Conservation (phyloP, 2,888 invertebrate genomes). For the Athripsodes cinereus region DNA sequence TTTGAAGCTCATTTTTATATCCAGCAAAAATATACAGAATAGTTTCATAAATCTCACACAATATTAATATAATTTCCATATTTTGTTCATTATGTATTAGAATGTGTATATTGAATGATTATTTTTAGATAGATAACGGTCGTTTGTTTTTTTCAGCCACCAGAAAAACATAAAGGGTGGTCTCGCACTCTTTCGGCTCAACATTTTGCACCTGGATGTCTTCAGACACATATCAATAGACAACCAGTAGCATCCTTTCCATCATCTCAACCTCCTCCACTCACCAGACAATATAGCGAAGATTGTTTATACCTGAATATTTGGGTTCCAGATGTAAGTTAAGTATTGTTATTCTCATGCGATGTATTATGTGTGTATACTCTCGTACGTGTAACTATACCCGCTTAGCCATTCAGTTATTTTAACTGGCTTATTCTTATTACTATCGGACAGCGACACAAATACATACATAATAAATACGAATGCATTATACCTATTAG, state of each 20-base stretch:
- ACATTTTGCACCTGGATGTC: slow-evolving; percentile 64
- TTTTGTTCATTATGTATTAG: no score
- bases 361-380: no score
- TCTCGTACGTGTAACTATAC: no score
- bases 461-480: no score
- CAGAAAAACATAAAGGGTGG: slow-evolving; percentile 65
- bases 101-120: no score
- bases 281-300: slow-evolving; percentile 49
- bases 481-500: no score
- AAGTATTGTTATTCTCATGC: background rate
- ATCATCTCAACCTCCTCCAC: slow-evolving; percentile 28
- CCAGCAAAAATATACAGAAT: background rate
- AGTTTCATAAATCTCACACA: no score
- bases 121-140: background rate
- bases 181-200: slow-evolving; percentile 64
- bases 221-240: slow-evolving; percentile 38
- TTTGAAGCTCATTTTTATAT: background rate
- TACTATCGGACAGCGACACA: no score
- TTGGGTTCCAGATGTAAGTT: slow-evolving; percentile 72
- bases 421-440: no score
- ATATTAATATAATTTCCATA: no score
- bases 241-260: background rate
- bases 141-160: slow-evolving; percentile 45
- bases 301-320: slow-evolving; percentile 89
- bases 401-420: no score